These are phyloP conservation scores for Etheostoma nigrum DNA, from an alignment of 2,797 vertebrate species.

Conservation along the genomic window DNA sequence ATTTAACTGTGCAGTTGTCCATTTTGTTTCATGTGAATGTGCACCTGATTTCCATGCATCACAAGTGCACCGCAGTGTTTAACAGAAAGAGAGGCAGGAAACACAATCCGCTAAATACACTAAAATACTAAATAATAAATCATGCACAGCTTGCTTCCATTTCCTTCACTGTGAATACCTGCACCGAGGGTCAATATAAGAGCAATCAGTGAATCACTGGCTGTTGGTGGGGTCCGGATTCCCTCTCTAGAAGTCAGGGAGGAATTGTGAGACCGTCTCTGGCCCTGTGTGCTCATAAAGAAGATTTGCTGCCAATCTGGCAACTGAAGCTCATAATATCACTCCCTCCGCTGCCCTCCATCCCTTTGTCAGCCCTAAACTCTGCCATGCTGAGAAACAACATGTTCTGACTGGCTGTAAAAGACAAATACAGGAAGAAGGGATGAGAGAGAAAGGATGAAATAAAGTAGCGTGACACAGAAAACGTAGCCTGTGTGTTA, in stretches of 20 bases:
- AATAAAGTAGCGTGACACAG: neutral
- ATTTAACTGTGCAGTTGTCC: neutral
- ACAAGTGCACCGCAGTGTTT: conserved; percentile 1
- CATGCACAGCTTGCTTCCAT: conserved; percentile 8
- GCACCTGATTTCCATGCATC: conserved; percentile 1
- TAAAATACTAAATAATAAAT: neutral
- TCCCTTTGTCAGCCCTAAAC: conserved; percentile 69
- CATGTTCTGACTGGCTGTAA: conserved; percentile 69
- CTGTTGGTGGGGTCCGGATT: conserved; percentile 36
- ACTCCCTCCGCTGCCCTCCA: conserved; percentile 66
- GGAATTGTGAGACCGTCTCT: conserved; percentile 49
- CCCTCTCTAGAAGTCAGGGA: conserved; percentile 40
- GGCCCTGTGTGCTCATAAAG: conserved; percentile 68
- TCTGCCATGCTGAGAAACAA: conserved; percentile 74
- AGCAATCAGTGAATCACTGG: conserved; percentile 52
- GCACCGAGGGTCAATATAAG: conserved; percentile 29
- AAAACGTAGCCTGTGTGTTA: conserved; percentile 5
- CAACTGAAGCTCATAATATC: conserved; percentile 72
- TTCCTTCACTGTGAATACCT: conserved; percentile 4
- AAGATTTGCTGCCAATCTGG: conserved; percentile 79
- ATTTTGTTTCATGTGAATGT: neutral
- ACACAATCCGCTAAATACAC: neutral
- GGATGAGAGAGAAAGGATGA: conserved; percentile 12
- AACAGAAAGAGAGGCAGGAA: neutral
- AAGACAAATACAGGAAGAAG: conserved; percentile 39